Percentiles rank a stretch among this genome's conserved stretches.
Evolutionary conservation across 2,797 vertebrate genomes (phyloP).

Genomic region (Malurus leucopterus): DNA sequence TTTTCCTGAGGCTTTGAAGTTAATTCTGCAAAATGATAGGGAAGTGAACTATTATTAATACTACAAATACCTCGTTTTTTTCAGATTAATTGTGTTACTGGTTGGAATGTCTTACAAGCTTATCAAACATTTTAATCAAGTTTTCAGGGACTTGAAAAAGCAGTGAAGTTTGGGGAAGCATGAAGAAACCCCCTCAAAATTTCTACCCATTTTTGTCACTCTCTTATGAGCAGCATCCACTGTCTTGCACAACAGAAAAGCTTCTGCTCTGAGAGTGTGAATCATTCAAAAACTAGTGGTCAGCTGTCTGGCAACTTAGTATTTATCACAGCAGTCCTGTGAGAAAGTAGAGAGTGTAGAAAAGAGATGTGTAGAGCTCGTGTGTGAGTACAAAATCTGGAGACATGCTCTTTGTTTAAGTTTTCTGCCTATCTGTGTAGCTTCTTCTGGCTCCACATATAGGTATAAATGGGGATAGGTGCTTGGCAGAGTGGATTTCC

Average conservation of each 20-base stretch:
- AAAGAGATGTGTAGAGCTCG: background rate
- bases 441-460: background rate
- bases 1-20: slow-evolving; percentile 18
- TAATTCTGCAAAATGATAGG: slow-evolving; percentile 12
- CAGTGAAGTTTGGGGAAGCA: background rate
- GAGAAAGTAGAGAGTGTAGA: background rate
- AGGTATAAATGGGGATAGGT: background rate
- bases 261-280: background rate
- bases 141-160: background rate
- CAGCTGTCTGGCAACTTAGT: background rate
- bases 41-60: slow-evolving; percentile 6
- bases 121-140: background rate
- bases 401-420: background rate
- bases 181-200: background rate
- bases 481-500: background rate
- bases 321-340: background rate
- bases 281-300: background rate
- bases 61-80: background rate
- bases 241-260: background rate
- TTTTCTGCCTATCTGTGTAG: background rate
- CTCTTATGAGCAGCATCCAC: background rate
- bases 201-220: background rate
- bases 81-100: background rate
- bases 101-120: background rate
- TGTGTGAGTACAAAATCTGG: background rate